A percentile compares a stretch with the other conserved stretches of the same genome.
These are phyloP conservation scores for Ivindomyrus marchei DNA, from an alignment of 2,113 vertebrate genomes.

Conservation along the genomic window DNA sequence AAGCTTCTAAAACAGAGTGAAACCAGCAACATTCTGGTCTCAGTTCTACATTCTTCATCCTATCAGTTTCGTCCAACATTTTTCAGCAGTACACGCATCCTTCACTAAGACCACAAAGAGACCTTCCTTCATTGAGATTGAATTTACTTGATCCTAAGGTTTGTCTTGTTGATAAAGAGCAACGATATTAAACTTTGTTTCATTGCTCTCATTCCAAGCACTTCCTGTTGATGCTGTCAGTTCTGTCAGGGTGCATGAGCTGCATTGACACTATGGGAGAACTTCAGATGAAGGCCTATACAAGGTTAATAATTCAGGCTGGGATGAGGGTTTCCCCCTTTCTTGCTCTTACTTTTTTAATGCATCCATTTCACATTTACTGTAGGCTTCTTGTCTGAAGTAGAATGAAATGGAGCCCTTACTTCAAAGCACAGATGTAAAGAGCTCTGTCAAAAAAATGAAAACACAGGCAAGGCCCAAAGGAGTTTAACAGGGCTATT, in stretches of 20 bases:
- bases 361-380: not conserved
- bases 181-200: not conserved
- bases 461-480: not conserved
- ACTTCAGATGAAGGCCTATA: not conserved
- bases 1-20: not conserved
- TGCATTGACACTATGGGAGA: not conserved
- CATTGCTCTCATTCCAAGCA: not conserved
- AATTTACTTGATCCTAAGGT: not conserved
- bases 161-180: not conserved
- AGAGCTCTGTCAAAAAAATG: not conserved
- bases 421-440: not conserved
- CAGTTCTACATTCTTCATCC: not conserved
- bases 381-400: not conserved
- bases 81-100: not conserved
- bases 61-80: not conserved
- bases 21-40: not conserved
- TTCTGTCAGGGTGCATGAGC: not conserved
- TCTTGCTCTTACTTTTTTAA: not conserved
- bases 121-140: not conserved
- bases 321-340: not conserved
- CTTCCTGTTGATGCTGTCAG: not conserved
- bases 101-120: not conserved
- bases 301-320: not conserved
- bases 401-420: not conserved
- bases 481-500: not conserved